Percentiles rank a stretch among this genome's conserved stretches.
Evolutionary conservation across 2,113 vertebrate genomes (phyloP).

Genomic region (Microcebus jonahi): DNA sequence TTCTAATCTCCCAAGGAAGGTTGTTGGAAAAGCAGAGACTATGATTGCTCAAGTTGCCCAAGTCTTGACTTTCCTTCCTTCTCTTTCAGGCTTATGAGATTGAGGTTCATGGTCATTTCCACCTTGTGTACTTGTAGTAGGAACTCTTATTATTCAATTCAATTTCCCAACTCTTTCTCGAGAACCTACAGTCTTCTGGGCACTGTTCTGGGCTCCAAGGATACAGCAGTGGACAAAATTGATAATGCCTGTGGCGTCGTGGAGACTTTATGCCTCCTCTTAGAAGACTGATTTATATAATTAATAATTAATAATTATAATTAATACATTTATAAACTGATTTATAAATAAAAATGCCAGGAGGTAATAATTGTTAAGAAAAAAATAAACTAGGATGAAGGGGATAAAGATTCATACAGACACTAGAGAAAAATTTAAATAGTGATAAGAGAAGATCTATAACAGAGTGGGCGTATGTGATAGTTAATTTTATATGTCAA

Average conservation of each 20-base stretch:
- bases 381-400: background rate
- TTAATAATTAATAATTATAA: background rate
- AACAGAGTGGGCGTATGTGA: background rate
- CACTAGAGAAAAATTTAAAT: background rate
- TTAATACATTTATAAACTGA: no score
- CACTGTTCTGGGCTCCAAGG: background rate
- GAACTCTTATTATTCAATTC: background rate
- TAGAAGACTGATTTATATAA: background rate
- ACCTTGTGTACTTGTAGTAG: background rate
- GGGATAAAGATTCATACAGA: background rate
- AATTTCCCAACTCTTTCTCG: background rate
- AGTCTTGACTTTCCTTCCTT: background rate
- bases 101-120: background rate
- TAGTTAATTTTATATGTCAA: background rate
- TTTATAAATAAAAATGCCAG: background rate
- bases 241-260: background rate
- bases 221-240: background rate
- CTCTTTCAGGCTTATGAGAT: background rate
- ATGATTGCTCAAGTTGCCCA: no score
- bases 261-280: background rate
- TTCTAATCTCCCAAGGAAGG: background rate
- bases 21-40: background rate
- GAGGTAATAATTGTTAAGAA: background rate
- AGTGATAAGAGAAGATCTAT: background rate
- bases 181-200: background rate